Base-by-base conservation (phyloP, 2,888 invertebrate species). In the Chloromyia formosa region DNA sequence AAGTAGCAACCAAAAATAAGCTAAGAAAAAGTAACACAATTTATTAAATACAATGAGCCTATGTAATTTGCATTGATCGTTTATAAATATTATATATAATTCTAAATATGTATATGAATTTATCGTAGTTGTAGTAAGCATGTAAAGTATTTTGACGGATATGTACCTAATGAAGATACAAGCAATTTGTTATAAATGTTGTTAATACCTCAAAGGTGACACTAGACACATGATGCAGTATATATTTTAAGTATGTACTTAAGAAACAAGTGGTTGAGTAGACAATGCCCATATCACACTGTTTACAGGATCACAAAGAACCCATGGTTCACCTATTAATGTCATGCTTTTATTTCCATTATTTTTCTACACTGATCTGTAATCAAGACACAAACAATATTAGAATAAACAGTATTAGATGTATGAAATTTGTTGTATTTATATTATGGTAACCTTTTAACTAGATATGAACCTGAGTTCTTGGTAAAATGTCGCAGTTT, bases 171-270 rank as follows among this genome's bases (percentile, higher is more conserved):
- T 35, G 27, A 60, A 60, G 23, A 60, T 10, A 60, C 22, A 60
- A 60, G 60, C 49, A 49, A 49, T 49, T 49, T 62, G 62, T 62
- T 62, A 40, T 62, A 62, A 62, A 62, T 40, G 62, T 62, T 22
- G 20, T 56, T 62, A 40, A 35, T 62, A 62, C 62, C 62, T 62
- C 62, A n/a, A 40, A 62, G 60, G n/a, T 62, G 40, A 9, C 49
- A 3, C 49, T 49, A 12, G 7, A 35, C 7, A 35, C 7, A 35
- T 35, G 27, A 35, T 7, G 3, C 27, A 35, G 27, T 35, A 35
- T 35, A 35, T 35, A n/a, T n/a, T 49, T 1, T n/a, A 49, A 7
- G 49, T 12, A 49, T 12, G 16, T n/a, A n/a, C 49, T 49, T 49
- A 7, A 49, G n/a, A n/a, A n/a, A n/a, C n/a, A 49, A 3, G 62